Evolutionary conservation across 2,888 invertebrate species (phyloP), one percentile per base, ranked within the genome.

Genomic region (Rhagium mordax): DNA sequence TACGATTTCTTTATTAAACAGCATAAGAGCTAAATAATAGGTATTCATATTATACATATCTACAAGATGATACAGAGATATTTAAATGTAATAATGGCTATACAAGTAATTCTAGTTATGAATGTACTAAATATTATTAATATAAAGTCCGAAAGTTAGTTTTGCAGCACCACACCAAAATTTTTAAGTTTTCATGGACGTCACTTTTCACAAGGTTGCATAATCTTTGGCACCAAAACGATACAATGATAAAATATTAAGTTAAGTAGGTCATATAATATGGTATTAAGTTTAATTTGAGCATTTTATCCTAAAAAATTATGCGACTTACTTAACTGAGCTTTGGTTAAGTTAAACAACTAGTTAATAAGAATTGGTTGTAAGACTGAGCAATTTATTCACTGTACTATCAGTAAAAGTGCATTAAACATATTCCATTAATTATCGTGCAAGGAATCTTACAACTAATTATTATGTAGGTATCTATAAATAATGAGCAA

Each of bases 151-250:
- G 77, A 82, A 83, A 74, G 76, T 79, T 80, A 75, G 66, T 71
- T 70, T 82, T 82, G 84, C 85, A 86, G 86, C 85, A 86, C 86
- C 85, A 85, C 86, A 87, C 86, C 86, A 84, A 85, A 83, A 81
- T 81, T 79, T 79, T 76, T 74, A 80, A 70, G 74, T 78, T 76
- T 24, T 77, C 78, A 83, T 85, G 85, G 85, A 86, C 85, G 85
- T 85, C 81, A 84, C 81, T 80, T 80, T 81, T 83, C 74, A 79
- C 79, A 81, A 77, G 57, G 24, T 57, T 21, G 53, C 71, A 77
- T 76, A 71, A 76, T 81, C 78, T 84, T 85, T 85, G 85, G 84
- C 85, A 85, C 84, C 80, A 69, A 74, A 80, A 70, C 72, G 72
- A 71, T 57, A 67, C 16, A 47, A 51, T 76, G 71, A 66, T 74